Evolutionary conservation across 2,797 vertebrate species (phyloP).

Genomic region (Chanos chanos): DNA sequence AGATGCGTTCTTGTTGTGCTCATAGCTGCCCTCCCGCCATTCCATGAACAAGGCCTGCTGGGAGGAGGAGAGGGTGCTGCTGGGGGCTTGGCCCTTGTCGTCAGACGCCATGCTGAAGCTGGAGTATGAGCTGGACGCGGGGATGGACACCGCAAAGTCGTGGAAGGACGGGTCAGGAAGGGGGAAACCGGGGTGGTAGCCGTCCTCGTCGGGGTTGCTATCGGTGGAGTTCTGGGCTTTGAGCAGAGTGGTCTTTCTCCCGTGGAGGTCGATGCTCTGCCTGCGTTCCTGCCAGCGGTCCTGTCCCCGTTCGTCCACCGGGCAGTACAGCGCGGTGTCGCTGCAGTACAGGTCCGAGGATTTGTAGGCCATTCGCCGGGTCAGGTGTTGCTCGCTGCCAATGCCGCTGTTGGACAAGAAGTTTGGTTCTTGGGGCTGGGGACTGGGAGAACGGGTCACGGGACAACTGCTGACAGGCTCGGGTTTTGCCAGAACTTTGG

Average conservation of each 20-base stretch:
- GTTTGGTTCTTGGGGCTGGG: constrained; percentile 71
- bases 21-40: constrained; percentile 81
- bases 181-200: constrained; percentile 80
- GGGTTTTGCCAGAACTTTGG: constrained; percentile 87
- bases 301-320: constrained; percentile 63
- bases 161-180: constrained; percentile 79
- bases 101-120: constrained; percentile 89
- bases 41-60: constrained; percentile 87
- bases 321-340: constrained; percentile 90
- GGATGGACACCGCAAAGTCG: constrained; percentile 74
- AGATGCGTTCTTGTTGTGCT: constrained; percentile 72
- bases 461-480: constrained; percentile 81
- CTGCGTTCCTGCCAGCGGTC: constrained; percentile 79
- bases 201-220: constrained; percentile 82
- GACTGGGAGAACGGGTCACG: constrained; percentile 77
- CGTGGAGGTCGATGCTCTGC: constrained; percentile 82
- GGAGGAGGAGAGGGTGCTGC: constrained; percentile 83
- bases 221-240: constrained; percentile 83
- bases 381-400: constrained; percentile 72
- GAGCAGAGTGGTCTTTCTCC: constrained; percentile 71
- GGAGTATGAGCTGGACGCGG: constrained; percentile 89
- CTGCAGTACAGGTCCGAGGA: constrained; percentile 86
- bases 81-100: constrained; percentile 80
- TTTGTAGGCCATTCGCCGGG: constrained; percentile 76
- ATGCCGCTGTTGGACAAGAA: constrained; percentile 64